Evolutionary conservation across 92 coral and sea anemone species (phyloP), one percentile per base, ranked within the genome.

Genomic region (Phenganax stokvisi): DNA sequence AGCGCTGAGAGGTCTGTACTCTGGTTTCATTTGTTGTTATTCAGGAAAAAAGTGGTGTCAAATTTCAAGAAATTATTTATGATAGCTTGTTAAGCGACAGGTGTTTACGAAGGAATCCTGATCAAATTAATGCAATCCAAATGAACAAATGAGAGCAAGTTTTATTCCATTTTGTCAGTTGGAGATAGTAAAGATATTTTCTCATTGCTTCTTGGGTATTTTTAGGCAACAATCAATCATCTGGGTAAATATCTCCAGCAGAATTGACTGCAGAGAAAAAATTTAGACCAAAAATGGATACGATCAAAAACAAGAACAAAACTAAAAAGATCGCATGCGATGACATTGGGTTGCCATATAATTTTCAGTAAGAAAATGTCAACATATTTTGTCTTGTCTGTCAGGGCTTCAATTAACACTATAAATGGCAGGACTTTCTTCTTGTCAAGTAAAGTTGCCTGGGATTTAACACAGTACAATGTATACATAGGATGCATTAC

Each of bases 271-370:
- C 80, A 56, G 52, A 76, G 27, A 83, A 80, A 52, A 88, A 57
- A 47, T 54, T 71, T 51, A 85, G 84, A 64, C 25, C 25, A 20
- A 88, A 87, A 52, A 88, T 88, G 56, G 87, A 88, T 25, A 89
- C 84, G 56, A 85, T 85, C 60, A 82, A 85, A 56, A 87, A 90
- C 51, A 84, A 80, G 61, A 84, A 79, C n/a, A 86, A 87, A 57
- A 87, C 67, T 54, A 81, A 74, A 57, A 94, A 71, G 74, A 67
- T 94, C 31, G 85, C 97, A 71, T 92, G 92, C 70, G 92, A 90
- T 0, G 97, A 94, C 83, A 94, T 94, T 87, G 97, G 98, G 31
- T 82, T 54, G 57, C 98, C 98, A 51, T 86, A 89, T 77, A 89
- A 94, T 86, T 94, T 94, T 58, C 90, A 92, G 98, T 94, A 83